Evolutionary conservation across 2,113 vertebrate species (phyloP), one percentile per base, ranked within the genome.

Genomic region (Uria aalge): DNA sequence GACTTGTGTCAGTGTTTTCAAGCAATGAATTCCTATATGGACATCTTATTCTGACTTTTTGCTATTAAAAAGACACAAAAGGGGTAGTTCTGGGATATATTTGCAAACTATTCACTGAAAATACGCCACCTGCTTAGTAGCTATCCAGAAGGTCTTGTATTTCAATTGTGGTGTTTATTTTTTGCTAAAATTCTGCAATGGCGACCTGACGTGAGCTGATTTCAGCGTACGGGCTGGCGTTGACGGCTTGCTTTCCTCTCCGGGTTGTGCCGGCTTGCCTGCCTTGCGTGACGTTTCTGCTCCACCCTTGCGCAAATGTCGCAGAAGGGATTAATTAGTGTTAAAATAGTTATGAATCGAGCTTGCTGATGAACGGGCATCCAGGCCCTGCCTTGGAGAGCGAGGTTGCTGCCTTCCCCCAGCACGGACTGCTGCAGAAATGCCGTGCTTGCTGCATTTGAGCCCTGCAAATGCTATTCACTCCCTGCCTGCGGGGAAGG

Each of bases 251-350:
- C 20, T 78, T 13, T 72, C 84, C 76, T 78, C 60, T 36, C 59
- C 0, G 4, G 23, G 26, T 4, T 67, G 62, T 15, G 73, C 59
- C 4, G 5, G 3, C 15, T 83, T 32, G 80, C 29, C 20, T 30
- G 53, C 1, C 2, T 66, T 11, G 13, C 1, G 3, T 81, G 94
- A 89, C 0, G 8, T n/a, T 89, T 27, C 68, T 21, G 75, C 57
- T 73, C 71, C 50, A 15, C 29, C 71, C 10, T 68, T 10, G 78
- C 0, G 1, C 0, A 1, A 26, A 56, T 15, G 57, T 38, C 18
- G 43, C 95, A 95, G 69, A 41, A 88, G 74, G 90, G 75, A 92
- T 88, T 92, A 66, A 92, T 92, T 96, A 88, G 63, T 2, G 17
- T 22, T 50, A 78, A 77, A 74, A 80, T 41, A 38, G 29, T 43